Conservation (phyloP, 64 coral and sea anemone species). For the Platygyra sinensis region DNA sequence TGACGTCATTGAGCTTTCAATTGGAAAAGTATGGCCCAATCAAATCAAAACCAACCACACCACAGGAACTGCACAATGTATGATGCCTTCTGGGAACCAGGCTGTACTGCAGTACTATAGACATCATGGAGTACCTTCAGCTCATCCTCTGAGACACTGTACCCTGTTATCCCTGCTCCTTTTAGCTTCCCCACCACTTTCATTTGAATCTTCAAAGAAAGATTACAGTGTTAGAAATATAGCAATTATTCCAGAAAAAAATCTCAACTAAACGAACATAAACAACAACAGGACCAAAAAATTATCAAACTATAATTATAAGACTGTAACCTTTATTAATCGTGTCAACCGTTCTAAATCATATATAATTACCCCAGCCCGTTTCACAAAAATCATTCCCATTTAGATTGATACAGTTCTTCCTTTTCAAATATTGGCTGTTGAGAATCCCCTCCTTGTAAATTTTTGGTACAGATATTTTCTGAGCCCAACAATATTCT, state of each 20-base stretch:
- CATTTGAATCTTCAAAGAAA: constrained; percentile 2
- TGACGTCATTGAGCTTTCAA: constrained; percentile 1
- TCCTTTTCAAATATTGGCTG: too few relatives aligned
- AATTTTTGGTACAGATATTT: too few relatives aligned
- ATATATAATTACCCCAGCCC: too few relatives aligned
- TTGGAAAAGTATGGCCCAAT: constrained; percentile 18
- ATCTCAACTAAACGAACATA: not conserved
- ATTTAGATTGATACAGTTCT: too few relatives aligned
- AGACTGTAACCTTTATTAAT: too few relatives aligned
- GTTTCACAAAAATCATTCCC: too few relatives aligned
- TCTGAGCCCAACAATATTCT: too few relatives aligned
- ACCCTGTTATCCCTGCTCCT: constrained; percentile 21
- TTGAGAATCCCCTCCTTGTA: too few relatives aligned
- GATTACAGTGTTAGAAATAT: too few relatives aligned
- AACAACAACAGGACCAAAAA: too few relatives aligned
- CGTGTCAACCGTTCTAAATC: too few relatives aligned
- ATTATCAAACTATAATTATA: too few relatives aligned
- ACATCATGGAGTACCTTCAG: constrained; percentile 30
- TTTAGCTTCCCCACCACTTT: constrained; percentile 18
- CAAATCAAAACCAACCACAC: not conserved
- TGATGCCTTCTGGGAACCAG: not conserved
- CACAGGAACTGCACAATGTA: not conserved
- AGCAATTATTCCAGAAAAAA: not conserved
- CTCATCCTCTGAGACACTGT: constrained; percentile 10
- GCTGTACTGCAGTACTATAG: not conserved